A percentile compares a stretch with the other conserved stretches of the same genome.
Evolutionary conservation across 2,888 invertebrate genomes (phyloP).

Genomic region (Neoascia interrupta): DNA sequence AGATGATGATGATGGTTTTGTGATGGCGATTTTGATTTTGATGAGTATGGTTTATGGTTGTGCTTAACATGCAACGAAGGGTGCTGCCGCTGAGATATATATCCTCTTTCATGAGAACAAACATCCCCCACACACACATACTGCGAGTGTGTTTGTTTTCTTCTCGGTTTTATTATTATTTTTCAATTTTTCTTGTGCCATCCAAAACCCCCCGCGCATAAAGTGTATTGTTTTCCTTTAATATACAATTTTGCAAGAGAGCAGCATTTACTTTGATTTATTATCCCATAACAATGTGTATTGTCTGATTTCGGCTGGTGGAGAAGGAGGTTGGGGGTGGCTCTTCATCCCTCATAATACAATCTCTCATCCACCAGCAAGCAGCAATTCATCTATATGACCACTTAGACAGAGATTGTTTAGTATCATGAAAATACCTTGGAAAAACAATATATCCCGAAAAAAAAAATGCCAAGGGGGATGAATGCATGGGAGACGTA

Average conservation of each 20-base stretch:
- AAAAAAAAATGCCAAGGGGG: neutral
- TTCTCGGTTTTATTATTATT: conserved; percentile 62
- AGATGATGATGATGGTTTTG: conserved; percentile 50
- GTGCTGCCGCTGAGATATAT: neutral
- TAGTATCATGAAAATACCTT: too few species aligned
- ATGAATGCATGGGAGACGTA: conserved; percentile 4
- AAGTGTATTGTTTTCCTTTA: conserved; percentile 64
- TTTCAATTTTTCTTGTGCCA: conserved; percentile 47
- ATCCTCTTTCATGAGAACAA: too few species aligned
- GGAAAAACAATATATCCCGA: conserved; percentile 8
- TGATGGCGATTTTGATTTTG: conserved; percentile 68
- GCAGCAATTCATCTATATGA: neutral
- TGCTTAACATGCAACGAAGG: conserved; percentile 43
- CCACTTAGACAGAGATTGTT: too few species aligned
- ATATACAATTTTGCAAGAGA: conserved; percentile 55
- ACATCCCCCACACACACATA: neutral
- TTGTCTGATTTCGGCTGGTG: conserved; percentile 23
- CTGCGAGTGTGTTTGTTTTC: neutral
- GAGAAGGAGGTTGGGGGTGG: too few species aligned
- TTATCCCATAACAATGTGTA: conserved; percentile 52
- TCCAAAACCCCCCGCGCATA: neutral
- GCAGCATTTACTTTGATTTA: conserved; percentile 65
- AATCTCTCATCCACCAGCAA: conserved; percentile 7
- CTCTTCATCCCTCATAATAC: too few species aligned
- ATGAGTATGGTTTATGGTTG: conserved; percentile 56